phyloP scores from a whole-genome alignment of 64 coral and sea anemone species.

The Trachythela sp. region DNA sequence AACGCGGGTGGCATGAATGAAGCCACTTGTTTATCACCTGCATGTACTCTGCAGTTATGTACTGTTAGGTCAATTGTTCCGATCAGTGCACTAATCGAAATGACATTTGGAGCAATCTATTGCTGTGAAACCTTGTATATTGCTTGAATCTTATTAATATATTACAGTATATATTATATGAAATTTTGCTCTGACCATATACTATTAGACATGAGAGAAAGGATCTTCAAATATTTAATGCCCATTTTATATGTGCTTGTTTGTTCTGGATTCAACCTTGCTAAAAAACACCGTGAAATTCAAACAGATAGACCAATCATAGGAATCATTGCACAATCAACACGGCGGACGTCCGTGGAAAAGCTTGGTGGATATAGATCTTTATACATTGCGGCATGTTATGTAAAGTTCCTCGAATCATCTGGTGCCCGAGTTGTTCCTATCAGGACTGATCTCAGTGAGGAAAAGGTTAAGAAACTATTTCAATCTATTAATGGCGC shows the following conservation, averaged over 20 bases:
- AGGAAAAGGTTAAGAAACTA: neutral
- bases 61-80: no score
- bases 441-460: neutral
- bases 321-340: neutral
- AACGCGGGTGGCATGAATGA: no score
- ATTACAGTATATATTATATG: no score
- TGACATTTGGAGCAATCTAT: no score
- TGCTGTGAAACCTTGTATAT: no score
- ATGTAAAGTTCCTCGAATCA: neutral
- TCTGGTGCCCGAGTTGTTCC: neutral
- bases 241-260: neutral
- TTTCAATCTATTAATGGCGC: no score
- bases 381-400: slow-evolving; percentile 6
- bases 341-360: neutral
- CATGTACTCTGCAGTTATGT: no score
- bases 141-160: no score
- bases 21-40: no score
- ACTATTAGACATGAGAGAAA: neutral
- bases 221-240: neutral
- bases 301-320: neutral
- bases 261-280: neutral
- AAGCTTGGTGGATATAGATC: neutral
- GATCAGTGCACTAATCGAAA: no score
- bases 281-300: neutral
- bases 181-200: no score